phyloP scores from a whole-genome alignment of 1,140 invertebrate genomes.

The Papilio machaon region DNA sequence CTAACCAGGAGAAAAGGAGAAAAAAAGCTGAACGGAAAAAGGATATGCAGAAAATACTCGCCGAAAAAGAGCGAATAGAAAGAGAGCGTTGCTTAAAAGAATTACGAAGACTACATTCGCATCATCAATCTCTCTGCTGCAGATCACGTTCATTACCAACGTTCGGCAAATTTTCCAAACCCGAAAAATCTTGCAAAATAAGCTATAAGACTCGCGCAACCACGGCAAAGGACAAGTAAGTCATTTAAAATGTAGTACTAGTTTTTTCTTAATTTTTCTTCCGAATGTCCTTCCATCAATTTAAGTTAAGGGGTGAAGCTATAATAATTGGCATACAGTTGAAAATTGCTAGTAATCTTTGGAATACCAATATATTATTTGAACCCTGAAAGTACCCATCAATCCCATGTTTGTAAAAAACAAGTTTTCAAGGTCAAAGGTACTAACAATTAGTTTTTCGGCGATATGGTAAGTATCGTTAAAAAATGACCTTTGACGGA shows the following conservation, averaged over 20 bases:
- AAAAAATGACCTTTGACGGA: too few species aligned
- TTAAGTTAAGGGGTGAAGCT: neutral
- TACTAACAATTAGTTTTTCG: too few species aligned
- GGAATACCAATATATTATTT: too few species aligned
- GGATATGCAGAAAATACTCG: neutral
- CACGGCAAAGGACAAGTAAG: constrained; percentile 4
- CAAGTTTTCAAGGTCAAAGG: too few species aligned
- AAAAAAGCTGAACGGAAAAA: neutral
- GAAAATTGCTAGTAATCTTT: too few species aligned
- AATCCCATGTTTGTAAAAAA: too few species aligned
- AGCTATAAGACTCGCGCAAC: neutral
- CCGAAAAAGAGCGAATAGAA: constrained; percentile 14
- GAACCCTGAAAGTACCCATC: too few species aligned
- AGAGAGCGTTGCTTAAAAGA: constrained; percentile 36
- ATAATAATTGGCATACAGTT: too few species aligned
- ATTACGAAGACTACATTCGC: constrained; percentile 29
- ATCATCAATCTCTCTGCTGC: constrained; percentile 25
- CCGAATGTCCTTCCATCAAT: neutral
- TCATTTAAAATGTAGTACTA: neutral
- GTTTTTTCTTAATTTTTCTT: neutral
- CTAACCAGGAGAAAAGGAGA: neutral
- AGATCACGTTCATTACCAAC: constrained; percentile 3
- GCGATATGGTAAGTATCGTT: too few species aligned
- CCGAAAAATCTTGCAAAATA: neutral
- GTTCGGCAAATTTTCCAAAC: constrained; percentile 6